Evolutionary conservation across 1,140 invertebrate genomes (phyloP), one percentile per base, ranked within the genome.

Genomic region (Lithobius niger): DNA sequence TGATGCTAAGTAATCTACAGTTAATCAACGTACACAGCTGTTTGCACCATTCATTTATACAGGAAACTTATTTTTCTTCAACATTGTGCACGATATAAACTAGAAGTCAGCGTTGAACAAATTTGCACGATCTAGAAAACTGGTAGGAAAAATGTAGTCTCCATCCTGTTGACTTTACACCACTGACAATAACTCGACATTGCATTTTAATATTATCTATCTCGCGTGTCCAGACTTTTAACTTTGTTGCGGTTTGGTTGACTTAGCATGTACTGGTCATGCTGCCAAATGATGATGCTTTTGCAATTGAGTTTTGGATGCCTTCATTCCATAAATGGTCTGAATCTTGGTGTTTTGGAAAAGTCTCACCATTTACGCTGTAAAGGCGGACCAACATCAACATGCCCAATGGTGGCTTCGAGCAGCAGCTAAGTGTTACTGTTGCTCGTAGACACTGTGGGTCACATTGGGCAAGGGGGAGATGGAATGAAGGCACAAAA

Each of bases 331-430:
- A 10, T 18, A 47, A 47, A 21, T 6, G 44, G 10, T 21, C 22
- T 6, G 10, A 54, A 54, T 54, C 52, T 54, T 54, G 28, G n/a
- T 25, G 25, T 22, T 22, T 3, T 6, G 21, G 36, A 10, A 26
- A 31, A 25, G 26, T 27, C 25, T 51, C 16, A 26, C 27, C 16
- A 21, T 15, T 60, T 45, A 19, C 43, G 49, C 45, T 63, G 62
- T 64, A 64, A 64, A 55, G 61, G 27, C 59, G 57, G 50, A 60
- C 61, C 26, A 18, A 47, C 10, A 47, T 13, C 10, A 47, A 47
- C n/a, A 10, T 36, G n/a, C 10, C n/a, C 31, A 36, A 10, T 36
- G 31, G 10, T 10, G n/a, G 31, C n/a, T n/a, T 10, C 31, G n/a
- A n/a, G 10, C 31, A 36, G n/a, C n/a, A 36, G 31, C 10, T 36